These are phyloP conservation scores for Camponotus fellah DNA, from an alignment of 2,888 invertebrate genomes.

Conservation along the genomic window DNA sequence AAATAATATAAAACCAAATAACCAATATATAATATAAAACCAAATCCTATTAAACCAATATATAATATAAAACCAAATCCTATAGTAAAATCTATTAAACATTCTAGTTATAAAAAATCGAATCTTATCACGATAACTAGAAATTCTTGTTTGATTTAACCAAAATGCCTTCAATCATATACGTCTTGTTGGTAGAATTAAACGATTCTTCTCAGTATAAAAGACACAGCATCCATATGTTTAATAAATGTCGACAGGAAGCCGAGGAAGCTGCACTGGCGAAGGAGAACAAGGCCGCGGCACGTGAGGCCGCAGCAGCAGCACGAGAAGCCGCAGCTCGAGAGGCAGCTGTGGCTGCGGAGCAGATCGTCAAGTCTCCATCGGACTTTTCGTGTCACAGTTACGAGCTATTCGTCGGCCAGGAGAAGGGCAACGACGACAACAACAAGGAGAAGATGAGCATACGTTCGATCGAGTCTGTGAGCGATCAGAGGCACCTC, in stretches of 20 bases:
- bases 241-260: conserved; percentile 57
- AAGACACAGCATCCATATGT: not conserved
- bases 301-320: conserved; percentile 86
- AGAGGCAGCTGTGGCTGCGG: conserved; percentile 87
- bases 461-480: conserved; percentile 95
- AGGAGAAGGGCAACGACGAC: conserved; percentile 95
- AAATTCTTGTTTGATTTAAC: too few species aligned
- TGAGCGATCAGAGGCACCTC: conserved; percentile 91
- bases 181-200: too few species aligned
- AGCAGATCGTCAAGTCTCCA: conserved; percentile 94
- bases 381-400: conserved; percentile 97
- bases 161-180: too few species aligned
- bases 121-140: too few species aligned
- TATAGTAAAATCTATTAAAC: too few species aligned
- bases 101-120: too few species aligned
- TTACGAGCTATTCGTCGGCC: conserved; percentile 96
- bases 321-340: conserved; percentile 89
- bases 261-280: conserved; percentile 90
- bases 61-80: too few species aligned
- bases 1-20: too few species aligned
- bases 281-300: conserved; percentile 90
- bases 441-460: conserved; percentile 97
- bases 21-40: too few species aligned
- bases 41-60: too few species aligned
- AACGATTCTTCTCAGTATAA: too few species aligned